Percentiles rank a stretch among this genome's conserved stretches.
Conservation (phyloP, 2,797 vertebrate genomes). For the Enteromius unitaeniatus region DNA sequence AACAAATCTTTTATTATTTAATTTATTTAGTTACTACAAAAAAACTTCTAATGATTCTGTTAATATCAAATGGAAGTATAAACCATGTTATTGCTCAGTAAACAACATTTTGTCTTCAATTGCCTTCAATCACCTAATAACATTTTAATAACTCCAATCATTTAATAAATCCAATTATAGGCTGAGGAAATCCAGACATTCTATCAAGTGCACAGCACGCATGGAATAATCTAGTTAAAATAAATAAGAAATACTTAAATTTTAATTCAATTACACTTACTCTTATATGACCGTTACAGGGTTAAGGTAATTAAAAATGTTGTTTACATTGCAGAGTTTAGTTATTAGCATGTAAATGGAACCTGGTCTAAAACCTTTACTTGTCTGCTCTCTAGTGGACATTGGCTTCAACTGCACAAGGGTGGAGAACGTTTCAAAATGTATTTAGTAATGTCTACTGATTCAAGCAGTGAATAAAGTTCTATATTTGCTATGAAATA, state of each 20-base stretch:
- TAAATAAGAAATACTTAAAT: not conserved
- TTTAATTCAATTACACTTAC: not conserved
- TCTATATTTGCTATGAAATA: not conserved
- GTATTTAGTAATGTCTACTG: not conserved
- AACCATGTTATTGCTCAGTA: not conserved
- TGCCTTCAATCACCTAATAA: not conserved
- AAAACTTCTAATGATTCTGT: not conserved
- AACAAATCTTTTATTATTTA: not conserved
- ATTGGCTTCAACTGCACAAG: not conserved
- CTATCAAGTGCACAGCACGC: not conserved
- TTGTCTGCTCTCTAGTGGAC: constrained; percentile 38
- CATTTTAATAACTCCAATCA: not conserved
- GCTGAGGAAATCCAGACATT: not conserved
- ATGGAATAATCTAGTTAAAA: not conserved
- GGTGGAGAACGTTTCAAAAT: not conserved
- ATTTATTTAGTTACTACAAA: too few relatives aligned
- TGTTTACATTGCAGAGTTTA: not conserved
- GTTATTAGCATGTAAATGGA: not conserved
- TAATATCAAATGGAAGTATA: not conserved
- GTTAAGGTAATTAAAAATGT: not conserved
- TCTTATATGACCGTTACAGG: not conserved
- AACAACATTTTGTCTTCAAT: not conserved
- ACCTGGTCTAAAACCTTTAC: not conserved
- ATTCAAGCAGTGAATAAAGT: not conserved
- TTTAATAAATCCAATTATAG: not conserved